These are phyloP conservation scores for Pinna nobilis DNA, from an alignment of 1,140 invertebrate genomes.

Conservation along the genomic window DNA sequence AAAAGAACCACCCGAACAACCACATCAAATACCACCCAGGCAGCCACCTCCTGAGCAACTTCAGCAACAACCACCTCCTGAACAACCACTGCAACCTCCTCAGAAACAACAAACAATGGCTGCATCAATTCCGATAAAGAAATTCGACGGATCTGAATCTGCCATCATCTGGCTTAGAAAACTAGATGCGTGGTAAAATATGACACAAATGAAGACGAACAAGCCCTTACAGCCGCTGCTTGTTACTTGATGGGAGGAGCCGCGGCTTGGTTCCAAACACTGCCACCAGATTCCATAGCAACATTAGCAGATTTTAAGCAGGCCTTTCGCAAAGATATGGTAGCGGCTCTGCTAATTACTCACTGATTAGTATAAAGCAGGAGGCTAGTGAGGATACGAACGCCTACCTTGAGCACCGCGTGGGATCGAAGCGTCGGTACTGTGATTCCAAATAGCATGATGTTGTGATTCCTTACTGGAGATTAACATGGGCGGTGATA, in stretches of 20 bases:
- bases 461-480: no score
- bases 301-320: not conserved
- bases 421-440: no score
- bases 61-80: not conserved
- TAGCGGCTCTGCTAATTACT: not conserved
- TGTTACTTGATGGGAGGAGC: not conserved
- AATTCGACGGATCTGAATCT: conserved; percentile 8
- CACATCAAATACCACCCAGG: not conserved
- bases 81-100: not conserved
- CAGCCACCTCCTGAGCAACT: not conserved
- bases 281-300: no score
- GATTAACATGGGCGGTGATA: no score
- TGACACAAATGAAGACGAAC: not conserved
- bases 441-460: no score
- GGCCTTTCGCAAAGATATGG: not conserved
- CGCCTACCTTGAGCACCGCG: no score
- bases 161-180: conserved; percentile 2
- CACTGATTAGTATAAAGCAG: not conserved
- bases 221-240: not conserved
- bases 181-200: conserved; percentile 7
- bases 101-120: not conserved
- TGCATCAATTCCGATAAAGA: not conserved
- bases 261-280: not conserved
- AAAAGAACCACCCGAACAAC: no score
- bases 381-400: not conserved